Evolutionary conservation across 2,113 vertebrate genomes (phyloP), one percentile per base, ranked within the genome.

Genomic region (Mola mola): DNA sequence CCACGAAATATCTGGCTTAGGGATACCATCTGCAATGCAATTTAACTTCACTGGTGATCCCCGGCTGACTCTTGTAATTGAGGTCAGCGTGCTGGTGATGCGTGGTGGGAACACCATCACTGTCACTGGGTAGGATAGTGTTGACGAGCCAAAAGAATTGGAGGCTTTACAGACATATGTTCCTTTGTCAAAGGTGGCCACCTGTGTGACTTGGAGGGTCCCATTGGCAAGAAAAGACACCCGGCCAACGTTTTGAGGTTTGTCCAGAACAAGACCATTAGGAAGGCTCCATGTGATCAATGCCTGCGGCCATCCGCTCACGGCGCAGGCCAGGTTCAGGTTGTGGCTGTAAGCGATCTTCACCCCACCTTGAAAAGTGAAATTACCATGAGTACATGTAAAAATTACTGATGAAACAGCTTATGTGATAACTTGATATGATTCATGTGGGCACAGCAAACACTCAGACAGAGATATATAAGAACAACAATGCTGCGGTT

Each of bases 1-100:
- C 93, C 93, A 93, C 17, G 92, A 90, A 68, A 94, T 91, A 26
- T 93, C 91, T 0, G 92, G 91, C 67, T 90, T 92, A 21, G 93
- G 92, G 50, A 90, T 87, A 17, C 92, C 92, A 49, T 59, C 48
- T 0, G 90, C 89, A 1, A 85, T 25, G 38, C 92, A 94, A 16
- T 77, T 79, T 21, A 93, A 64, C 26, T 67, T 87, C 31, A 93
- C 88, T 6, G 86, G 61, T 6, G 85, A 76, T 24, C 92, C 92
- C 40, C 87, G 75, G 52, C 44, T 51, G 12, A 85, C 88, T 52
- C 83, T 88, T 15, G 87, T 89, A 34, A 92, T 85, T 17, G 92
- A 84, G 12, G 75, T 71, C 22, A 91, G 78, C 0, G 63, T 69
- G 34, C 43, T 88, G 8, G 91, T 92, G 74, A 94, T 91, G 5